Conservation (phyloP, 2,113 vertebrate species). For the Grallaria varia region DNA sequence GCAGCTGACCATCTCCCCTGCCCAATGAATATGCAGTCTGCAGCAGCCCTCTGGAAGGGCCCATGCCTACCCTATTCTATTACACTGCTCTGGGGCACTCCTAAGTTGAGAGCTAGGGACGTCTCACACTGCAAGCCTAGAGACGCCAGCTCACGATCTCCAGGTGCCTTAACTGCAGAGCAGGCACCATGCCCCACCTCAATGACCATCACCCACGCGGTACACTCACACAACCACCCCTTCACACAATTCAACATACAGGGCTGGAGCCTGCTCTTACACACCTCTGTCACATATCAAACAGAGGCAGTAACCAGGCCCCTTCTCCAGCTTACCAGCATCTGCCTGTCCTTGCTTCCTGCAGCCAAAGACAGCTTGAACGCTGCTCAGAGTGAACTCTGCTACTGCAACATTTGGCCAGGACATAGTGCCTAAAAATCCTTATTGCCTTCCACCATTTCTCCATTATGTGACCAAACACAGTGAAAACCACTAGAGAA, state of each 20-base stretch:
- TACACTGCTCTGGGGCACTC: background rate
- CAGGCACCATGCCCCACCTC: no score
- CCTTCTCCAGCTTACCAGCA: background rate
- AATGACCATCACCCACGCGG: background rate
- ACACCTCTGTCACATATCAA: rapidly evolving
- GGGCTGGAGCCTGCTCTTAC: background rate
- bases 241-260: rapidly evolving
- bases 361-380: background rate
- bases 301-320: background rate
- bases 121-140: background rate
- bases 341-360: background rate
- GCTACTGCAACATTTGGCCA: rapidly evolving
- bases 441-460: background rate
- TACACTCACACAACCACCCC: background rate
- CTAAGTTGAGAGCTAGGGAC: background rate
- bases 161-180: background rate
- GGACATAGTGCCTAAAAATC: background rate
- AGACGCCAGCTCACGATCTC: background rate
- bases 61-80: background rate
- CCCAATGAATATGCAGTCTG: rapidly evolving
- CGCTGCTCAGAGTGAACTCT: background rate
- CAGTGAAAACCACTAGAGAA: background rate
- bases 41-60: background rate
- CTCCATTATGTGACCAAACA: background rate
- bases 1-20: background rate